Conservation (phyloP, 2,888 invertebrate genomes). For the Drosophila limbata region DNA sequence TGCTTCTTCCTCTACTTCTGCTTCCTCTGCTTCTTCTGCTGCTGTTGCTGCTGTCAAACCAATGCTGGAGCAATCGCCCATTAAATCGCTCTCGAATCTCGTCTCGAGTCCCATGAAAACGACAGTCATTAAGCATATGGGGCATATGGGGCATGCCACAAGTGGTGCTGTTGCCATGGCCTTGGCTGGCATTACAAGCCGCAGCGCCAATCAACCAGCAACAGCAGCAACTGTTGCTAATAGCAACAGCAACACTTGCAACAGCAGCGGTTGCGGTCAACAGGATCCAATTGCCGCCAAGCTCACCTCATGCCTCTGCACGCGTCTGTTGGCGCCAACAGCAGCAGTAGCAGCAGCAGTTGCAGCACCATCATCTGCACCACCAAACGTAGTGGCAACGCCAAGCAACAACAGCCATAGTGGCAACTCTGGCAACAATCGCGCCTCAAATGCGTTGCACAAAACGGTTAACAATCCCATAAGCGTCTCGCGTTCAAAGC, state of each 20-base stretch:
- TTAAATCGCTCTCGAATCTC: constrained; percentile 88
- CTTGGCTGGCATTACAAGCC: neutral
- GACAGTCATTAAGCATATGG: constrained; percentile 83
- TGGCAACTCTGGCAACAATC: neutral
- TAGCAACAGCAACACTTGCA: constrained; percentile 23
- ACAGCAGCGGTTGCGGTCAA: constrained; percentile 62
- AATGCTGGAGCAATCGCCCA: constrained; percentile 86
- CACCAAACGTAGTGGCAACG: constrained; percentile 19
- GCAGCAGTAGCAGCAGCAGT: constrained; percentile 1
- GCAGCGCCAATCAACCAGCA: constrained; percentile 8
- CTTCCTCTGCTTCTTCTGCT: neutral
- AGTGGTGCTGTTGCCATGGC: constrained; percentile 6
- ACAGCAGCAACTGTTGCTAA: constrained; percentile 26
- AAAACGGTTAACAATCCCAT: constrained; percentile 85
- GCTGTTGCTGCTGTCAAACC: constrained; percentile 16
- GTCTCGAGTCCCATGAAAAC: constrained; percentile 87
- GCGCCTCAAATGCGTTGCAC: constrained; percentile 62
- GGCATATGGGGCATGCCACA: constrained; percentile 40
- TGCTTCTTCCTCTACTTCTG: neutral
- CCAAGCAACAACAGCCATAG: constrained; percentile 5
- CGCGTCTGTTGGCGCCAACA: constrained; percentile 69
- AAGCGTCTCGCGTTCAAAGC: constrained; percentile 72
- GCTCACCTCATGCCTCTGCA: constrained; percentile 85
- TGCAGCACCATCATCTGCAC: neutral
- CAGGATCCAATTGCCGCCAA: constrained; percentile 86